Evolutionary conservation across 2,113 vertebrate species (phyloP).

Genomic region (Callocephalon fimbriatum): DNA sequence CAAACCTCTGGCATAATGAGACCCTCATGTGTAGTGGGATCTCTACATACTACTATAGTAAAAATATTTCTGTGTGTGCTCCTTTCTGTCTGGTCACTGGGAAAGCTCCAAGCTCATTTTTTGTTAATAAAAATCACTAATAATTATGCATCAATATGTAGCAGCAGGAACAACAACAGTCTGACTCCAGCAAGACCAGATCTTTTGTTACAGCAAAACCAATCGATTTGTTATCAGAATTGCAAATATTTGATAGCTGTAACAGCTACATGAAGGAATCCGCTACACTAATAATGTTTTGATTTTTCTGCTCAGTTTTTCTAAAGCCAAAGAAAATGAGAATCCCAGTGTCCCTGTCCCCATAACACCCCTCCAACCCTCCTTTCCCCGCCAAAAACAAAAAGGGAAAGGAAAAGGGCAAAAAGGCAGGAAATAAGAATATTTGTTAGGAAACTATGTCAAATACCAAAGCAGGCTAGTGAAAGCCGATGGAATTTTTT

Average conservation of each 20-base stretch:
- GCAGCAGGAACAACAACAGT: background rate
- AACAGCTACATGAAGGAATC: background rate
- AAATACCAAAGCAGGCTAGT: background rate
- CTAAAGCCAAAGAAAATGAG: background rate
- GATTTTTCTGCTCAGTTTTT: background rate
- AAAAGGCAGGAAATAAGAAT: background rate
- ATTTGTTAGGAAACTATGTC: background rate
- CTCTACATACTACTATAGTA: background rate
- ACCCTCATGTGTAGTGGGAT: background rate
- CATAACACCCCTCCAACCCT: background rate
- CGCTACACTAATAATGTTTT: background rate
- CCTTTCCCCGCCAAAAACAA: fast-evolving
- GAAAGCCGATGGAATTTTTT: background rate
- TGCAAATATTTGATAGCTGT: slow-evolving; percentile 28
- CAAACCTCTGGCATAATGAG: background rate
- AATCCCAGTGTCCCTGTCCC: background rate
- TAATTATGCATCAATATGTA: background rate
- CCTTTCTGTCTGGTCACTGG: background rate
- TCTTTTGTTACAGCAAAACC: background rate
- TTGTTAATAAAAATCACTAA: background rate
- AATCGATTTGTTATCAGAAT: slow-evolving; percentile 29
- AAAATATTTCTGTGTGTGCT: background rate
- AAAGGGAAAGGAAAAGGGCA: background rate
- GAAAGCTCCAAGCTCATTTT: background rate
- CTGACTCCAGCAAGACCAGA: background rate